Base-by-base conservation (phyloP, 2,888 invertebrate genomes). In the Oscheius sp. region DNA sequence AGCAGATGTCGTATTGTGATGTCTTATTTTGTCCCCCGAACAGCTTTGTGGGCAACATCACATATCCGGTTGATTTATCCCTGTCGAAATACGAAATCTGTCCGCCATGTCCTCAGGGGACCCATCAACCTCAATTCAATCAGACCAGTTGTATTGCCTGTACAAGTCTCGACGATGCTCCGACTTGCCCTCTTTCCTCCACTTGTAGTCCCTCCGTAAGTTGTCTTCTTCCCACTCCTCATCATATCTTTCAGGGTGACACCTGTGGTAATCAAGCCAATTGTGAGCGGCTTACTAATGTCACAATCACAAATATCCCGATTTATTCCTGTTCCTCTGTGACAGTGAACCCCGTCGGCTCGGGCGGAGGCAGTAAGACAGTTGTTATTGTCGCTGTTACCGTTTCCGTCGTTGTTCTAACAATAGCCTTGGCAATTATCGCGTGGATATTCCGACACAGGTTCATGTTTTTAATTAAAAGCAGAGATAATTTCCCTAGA, bases 1-100 rank as follows among this genome's bases (percentile, higher is more conserved):
- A 46, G 46, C 29, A 16, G 9, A 9, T 18, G 12, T 25, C 52
- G 9, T 18, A 46, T 18, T 71, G 71, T 29, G 53, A 71, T 29
- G 25, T 71, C 7, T 13, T 59, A 16, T 29, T 13, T 13, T 71
- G 71, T 21, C 71, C 71, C n/a, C 71, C 71, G 1, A 46, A 61
- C 23, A 46, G 27, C 29, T 27, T n/a, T 1, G 53, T 61, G 23
- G 23, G 27, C 12, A 66, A 25, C 27, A 9, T 35, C 35, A 35
- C 35, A 3, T 35, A 6, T 9, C 35, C 35, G 9, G 9, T 35
- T 35, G 35, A 35, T 35, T 35, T 35, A 35, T 35, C 35, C 35
- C 35, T 35, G 35, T 35, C 35, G 35, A 35, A 35, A 35, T 35
- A 35, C 9, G 29, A 23, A 6, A 43, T 71, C 49, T 71, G 71